Evolutionary conservation across 1,140 invertebrate genomes (phyloP).

Genomic region (Rhopalosiphum padi): DNA sequence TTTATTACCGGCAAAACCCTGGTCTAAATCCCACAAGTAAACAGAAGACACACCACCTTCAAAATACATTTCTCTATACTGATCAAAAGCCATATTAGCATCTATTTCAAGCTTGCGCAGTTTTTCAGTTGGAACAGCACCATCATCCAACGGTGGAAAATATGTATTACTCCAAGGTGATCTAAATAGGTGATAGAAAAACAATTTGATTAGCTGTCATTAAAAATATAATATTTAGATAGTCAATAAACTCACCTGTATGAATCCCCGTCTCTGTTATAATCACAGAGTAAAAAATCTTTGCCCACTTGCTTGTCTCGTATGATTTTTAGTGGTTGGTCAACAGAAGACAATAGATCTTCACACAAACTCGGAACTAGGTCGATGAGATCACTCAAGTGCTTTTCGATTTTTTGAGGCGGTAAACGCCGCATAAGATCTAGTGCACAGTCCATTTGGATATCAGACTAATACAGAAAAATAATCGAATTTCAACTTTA

Average conservation of each 20-base stretch:
- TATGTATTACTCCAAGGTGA: conserved; percentile 99
- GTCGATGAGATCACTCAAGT: conserved; percentile 96
- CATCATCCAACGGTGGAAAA: conserved; percentile 97
- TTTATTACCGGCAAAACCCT: conserved; percentile 88
- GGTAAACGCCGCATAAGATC: conserved; percentile 98
- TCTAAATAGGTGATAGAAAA: conserved; percentile 66
- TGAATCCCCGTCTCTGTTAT: conserved; percentile 98
- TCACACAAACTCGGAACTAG: conserved; percentile 95
- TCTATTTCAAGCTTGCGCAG: conserved; percentile 96
- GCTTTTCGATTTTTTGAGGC: conserved; percentile 99
- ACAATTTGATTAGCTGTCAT: no score
- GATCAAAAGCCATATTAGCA: conserved; percentile 97
- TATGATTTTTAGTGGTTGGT: conserved; percentile 98
- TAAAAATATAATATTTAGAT: background rate
- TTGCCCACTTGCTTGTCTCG: conserved; percentile 93
- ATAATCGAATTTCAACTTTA: background rate
- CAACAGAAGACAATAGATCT: conserved; percentile 95
- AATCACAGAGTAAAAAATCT: conserved; percentile 98
- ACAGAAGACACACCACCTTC: conserved; percentile 99
- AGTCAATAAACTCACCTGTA: conserved; percentile 76
- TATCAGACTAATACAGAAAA: conserved; percentile 79
- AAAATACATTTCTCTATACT: conserved; percentile 99
- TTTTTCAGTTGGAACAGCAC: conserved; percentile 96
- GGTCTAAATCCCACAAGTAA: conserved; percentile 98
- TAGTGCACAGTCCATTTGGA: conserved; percentile 97